Evolutionary conservation across 2,888 invertebrate species (phyloP).

Genomic region (Zonitis immaculata): DNA sequence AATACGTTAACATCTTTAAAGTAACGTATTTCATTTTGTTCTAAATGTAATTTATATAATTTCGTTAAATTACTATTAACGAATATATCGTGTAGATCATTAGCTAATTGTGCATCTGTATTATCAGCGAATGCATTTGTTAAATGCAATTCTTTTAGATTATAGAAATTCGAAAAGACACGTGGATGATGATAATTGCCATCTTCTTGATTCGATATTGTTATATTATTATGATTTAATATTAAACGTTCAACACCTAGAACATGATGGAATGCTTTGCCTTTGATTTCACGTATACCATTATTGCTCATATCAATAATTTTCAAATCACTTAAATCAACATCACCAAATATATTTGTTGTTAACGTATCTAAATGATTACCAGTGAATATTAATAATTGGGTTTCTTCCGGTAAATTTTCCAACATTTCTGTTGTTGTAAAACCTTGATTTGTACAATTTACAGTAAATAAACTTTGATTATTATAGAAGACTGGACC

Average conservation of each 20-base stretch:
- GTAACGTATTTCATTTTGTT: conserved; percentile 68
- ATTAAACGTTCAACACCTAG: conserved; percentile 62
- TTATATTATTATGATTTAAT: conserved; percentile 67
- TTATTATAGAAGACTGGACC: conserved; percentile 51
- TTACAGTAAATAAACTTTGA: conserved; percentile 56
- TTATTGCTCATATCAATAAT: conserved; percentile 72
- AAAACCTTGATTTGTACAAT: conserved; percentile 64
- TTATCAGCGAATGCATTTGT: conserved; percentile 70
- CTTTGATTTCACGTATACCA: conserved; percentile 64
- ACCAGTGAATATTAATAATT: conserved; percentile 68
- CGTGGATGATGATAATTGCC: conserved; percentile 61
- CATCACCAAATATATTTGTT: conserved; percentile 67
- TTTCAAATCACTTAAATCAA: conserved; percentile 54
- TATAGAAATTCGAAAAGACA: conserved; percentile 65
- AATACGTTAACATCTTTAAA: conserved; percentile 64
- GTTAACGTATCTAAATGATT: conserved; percentile 62
- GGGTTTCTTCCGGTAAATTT: conserved; percentile 60
- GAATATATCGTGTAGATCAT: conserved; percentile 67
- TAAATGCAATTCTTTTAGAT: conserved; percentile 64
- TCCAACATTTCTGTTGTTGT: conserved; percentile 56
- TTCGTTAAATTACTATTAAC: conserved; percentile 62
- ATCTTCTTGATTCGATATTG: conserved; percentile 55
- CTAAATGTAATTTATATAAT: conserved; percentile 66
- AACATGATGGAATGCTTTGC: conserved; percentile 71
- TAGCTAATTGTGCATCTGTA: conserved; percentile 56